Conservation (phyloP, 2,113 vertebrate genomes). For the Diadophis punctatus region DNA sequence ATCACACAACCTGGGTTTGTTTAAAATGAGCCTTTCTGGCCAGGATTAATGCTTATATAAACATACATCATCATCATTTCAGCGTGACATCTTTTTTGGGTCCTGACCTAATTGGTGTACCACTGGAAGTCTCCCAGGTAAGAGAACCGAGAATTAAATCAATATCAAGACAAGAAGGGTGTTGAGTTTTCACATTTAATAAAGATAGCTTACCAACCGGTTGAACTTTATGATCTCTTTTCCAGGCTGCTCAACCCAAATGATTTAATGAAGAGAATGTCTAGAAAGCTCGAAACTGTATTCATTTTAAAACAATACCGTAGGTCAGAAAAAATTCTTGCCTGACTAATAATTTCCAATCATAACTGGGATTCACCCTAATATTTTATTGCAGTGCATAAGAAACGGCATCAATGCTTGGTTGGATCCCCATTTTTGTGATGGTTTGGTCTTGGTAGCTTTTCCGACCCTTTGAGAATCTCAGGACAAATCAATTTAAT, state of each 20-base stretch:
- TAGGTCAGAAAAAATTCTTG: not conserved
- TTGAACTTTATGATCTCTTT: constrained; percentile 12
- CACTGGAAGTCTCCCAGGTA: constrained; percentile 8
- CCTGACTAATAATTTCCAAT: constrained; percentile 38
- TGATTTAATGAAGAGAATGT: not conserved
- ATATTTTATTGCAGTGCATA: constrained; percentile 5
- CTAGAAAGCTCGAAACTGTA: not conserved
- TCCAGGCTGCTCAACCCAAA: constrained; percentile 19
- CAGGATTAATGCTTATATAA: not conserved
- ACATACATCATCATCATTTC: not conserved
- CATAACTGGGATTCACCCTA: not conserved
- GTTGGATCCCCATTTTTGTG: not conserved
- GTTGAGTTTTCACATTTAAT: not conserved
- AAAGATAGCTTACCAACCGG: not conserved
- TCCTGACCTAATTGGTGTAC: constrained; percentile 32
- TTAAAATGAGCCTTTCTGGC: not conserved
- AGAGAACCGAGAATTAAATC: not conserved
- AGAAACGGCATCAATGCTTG: not conserved
- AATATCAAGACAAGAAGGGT: not conserved
- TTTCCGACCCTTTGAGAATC: not conserved
- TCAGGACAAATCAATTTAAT: not conserved
- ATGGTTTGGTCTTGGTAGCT: not conserved
- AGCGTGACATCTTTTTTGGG: not conserved
- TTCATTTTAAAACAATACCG: constrained; percentile 16
- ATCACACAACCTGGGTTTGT: not conserved